phyloP scores from a whole-genome alignment of 2,888 invertebrate genomes.

The Acholoe squamosa region DNA sequence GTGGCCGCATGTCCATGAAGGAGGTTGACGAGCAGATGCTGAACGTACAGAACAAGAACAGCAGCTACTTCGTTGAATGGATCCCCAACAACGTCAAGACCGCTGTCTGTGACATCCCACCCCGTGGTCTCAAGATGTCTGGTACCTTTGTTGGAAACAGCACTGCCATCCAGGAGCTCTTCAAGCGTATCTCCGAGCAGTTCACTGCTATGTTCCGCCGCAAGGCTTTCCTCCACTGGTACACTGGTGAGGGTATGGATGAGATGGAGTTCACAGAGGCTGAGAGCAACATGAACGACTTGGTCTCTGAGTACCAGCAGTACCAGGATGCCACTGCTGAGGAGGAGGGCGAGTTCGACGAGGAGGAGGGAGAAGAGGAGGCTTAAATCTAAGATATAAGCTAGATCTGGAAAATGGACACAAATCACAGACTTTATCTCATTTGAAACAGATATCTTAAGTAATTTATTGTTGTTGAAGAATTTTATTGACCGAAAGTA shows the following conservation, averaged over 20 bases:
- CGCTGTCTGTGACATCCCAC: constrained; percentile 55
- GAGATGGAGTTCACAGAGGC: constrained; percentile 60
- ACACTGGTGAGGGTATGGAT: constrained; percentile 58
- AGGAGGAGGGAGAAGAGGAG: constrained; percentile 42
- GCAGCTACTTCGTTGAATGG: constrained; percentile 72
- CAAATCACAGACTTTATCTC: too few relatives aligned
- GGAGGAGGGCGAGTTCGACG: constrained; percentile 54
- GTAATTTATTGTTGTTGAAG: too few relatives aligned
- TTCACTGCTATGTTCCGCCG: constrained; percentile 57
- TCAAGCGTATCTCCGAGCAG: constrained; percentile 55
- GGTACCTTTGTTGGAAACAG: constrained; percentile 47
- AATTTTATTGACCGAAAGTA: too few relatives aligned
- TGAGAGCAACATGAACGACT: constrained; percentile 54
- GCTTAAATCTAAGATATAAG: background rate
- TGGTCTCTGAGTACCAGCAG: constrained; percentile 58
- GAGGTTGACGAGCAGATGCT: constrained; percentile 73
- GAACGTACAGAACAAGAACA: constrained; percentile 70
- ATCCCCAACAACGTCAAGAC: constrained; percentile 69
- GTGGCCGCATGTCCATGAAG: constrained; percentile 82
- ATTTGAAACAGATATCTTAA: too few relatives aligned
- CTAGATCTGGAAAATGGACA: too few relatives aligned
- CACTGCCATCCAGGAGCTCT: constrained; percentile 57
- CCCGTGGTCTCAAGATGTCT: constrained; percentile 51
- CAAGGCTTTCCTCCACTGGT: constrained; percentile 52
- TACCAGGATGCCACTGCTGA: constrained; percentile 54